Evolutionary conservation across 2,888 invertebrate species (phyloP).

Genomic region (Anagyrus pseudococci): DNA sequence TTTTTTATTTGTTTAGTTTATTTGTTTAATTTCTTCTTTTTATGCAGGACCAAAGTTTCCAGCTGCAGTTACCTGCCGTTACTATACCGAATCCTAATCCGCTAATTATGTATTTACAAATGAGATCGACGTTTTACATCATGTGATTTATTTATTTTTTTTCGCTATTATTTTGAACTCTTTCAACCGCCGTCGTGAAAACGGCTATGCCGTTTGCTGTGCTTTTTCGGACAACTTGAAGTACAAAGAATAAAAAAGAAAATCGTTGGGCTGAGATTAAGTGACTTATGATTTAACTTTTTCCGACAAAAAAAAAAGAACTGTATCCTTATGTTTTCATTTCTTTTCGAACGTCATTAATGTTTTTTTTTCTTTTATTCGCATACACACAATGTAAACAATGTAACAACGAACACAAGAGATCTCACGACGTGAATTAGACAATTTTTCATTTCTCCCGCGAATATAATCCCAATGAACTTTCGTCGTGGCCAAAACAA

Average conservation of each 20-base stretch:
- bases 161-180: slow-evolving; percentile 12
- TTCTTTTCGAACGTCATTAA: no score
- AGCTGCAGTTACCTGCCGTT: slow-evolving; percentile 30
- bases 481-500: no score
- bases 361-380: no score
- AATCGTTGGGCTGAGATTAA: background rate
- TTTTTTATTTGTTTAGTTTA: no score
- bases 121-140: slow-evolving; percentile 50
- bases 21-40: no score
- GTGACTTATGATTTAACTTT: background rate
- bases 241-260: no score
- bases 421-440: no score
- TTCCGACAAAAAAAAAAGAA: background rate
- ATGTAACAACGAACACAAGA: no score
- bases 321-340: background rate
- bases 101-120: slow-evolving; percentile 48
- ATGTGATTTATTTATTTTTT: slow-evolving; percentile 32
- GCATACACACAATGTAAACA: no score
- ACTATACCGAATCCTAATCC: slow-evolving; percentile 33
- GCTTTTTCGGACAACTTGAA: background rate
- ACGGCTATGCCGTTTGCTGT: no score
- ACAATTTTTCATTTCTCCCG: no score
- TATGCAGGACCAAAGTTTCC: slow-evolving; percentile 29
- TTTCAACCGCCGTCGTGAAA: slow-evolving; percentile 20
- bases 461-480: no score